Conservation (phyloP, 2,113 vertebrate species). For the Bostrychus sinensis region DNA sequence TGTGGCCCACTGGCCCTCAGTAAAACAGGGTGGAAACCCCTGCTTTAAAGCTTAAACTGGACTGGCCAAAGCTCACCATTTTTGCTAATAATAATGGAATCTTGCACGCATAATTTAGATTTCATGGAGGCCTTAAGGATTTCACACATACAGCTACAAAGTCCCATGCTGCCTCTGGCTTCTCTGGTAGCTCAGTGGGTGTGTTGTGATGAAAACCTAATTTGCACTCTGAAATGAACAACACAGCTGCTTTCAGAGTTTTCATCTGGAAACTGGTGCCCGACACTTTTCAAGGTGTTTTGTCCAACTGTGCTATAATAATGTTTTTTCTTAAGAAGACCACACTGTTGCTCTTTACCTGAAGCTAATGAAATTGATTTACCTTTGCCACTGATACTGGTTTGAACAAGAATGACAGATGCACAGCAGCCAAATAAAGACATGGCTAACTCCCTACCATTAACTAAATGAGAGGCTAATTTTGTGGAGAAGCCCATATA, state of each 20-base stretch:
- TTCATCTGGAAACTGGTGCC: constrained; percentile 3
- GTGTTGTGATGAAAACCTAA: not conserved
- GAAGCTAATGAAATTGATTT: not conserved
- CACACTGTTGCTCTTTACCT: not conserved
- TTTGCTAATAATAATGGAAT: no score
- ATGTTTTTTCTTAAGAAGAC: not conserved
- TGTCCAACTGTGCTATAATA: not conserved
- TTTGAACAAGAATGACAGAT: not conserved
- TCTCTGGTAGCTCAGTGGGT: not conserved
- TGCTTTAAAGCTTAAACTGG: no score
- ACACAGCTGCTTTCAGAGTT: constrained; percentile 2
- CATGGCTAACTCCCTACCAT: constrained; percentile 4
- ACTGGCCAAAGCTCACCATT: not conserved
- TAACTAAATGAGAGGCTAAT: constrained; percentile 26
- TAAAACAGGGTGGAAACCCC: no score
- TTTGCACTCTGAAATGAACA: not conserved
- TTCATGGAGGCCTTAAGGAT: not conserved
- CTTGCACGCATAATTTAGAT: no score
- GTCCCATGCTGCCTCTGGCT: not conserved
- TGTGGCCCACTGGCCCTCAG: no score
- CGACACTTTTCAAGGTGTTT: not conserved
- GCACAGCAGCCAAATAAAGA: not conserved
- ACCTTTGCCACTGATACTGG: not conserved
- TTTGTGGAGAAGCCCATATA: constrained; percentile 24
- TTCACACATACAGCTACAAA: not conserved